Evolutionary conservation across 2,888 invertebrate genomes (phyloP).

Genomic region (Colostygia pectinataria): DNA sequence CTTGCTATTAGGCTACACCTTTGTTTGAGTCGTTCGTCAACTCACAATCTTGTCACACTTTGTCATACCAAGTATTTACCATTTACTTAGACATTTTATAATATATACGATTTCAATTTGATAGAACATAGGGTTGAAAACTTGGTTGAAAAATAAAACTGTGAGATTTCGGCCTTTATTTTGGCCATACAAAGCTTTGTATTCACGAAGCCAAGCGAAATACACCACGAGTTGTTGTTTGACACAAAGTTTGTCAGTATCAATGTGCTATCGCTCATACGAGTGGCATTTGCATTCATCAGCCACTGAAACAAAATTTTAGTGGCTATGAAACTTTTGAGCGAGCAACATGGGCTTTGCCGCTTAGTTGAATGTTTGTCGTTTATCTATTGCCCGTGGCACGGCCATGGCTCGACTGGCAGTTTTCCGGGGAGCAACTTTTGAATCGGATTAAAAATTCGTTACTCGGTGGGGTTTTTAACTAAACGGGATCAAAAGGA

Average conservation of each 20-base stretch:
- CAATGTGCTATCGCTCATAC: constrained; percentile 11
- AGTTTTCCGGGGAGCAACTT: constrained; percentile 6
- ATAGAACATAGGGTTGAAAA: too few relatives aligned
- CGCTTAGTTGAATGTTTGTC: constrained; percentile 14
- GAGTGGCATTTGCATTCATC: constrained; percentile 12
- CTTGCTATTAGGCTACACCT: too few relatives aligned
- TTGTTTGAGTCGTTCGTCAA: too few relatives aligned
- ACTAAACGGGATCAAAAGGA: neutral
- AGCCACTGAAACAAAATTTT: constrained; percentile 14
- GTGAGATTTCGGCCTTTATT: too few relatives aligned
- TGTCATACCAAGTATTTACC: too few relatives aligned
- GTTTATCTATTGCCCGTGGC: constrained; percentile 20
- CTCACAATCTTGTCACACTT: too few relatives aligned
- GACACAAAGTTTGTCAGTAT: constrained; percentile 10
- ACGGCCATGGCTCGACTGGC: neutral
- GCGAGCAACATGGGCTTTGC: constrained; percentile 14
- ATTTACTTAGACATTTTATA: too few relatives aligned
- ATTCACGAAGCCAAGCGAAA: constrained; percentile 1
- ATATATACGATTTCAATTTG: too few relatives aligned
- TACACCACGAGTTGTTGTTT: constrained; percentile 9
- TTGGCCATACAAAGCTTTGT: neutral
- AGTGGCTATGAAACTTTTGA: constrained; percentile 21
- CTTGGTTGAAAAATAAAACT: too few relatives aligned
- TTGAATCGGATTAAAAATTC: constrained; percentile 15
- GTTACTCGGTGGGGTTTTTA: neutral